Percentiles rank a stretch among this genome's conserved stretches.
phyloP scores from a whole-genome alignment of 2,797 vertebrate genomes.

The Hafferia zeledoni region DNA sequence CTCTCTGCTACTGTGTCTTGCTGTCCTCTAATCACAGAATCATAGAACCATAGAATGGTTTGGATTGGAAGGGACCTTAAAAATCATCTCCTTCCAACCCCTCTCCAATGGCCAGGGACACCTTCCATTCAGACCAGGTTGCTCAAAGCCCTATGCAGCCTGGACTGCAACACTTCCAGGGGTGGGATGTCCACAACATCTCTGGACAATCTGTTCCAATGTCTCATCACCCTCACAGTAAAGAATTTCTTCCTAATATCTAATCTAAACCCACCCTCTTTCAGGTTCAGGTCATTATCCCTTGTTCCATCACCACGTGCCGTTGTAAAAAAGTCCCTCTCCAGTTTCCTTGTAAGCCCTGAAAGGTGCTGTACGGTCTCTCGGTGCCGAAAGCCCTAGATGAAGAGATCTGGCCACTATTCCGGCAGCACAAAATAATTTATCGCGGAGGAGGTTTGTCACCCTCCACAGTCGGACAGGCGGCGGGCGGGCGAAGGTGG shows the following conservation, averaged over 20 bases:
- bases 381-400: neutral
- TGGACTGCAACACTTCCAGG: neutral
- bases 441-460: accelerated
- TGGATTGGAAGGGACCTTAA: neutral
- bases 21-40: neutral
- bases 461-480: neutral
- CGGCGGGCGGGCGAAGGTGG: neutral
- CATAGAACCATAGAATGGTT: neutral
- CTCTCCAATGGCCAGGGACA: neutral
- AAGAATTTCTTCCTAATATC: too few relatives aligned
- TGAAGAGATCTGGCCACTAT: neutral
- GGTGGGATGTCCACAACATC: too few relatives aligned
- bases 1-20: neutral
- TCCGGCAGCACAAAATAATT: accelerated
- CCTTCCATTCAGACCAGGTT: neutral
- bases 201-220: neutral
- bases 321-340: neutral
- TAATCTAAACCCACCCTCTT: neutral
- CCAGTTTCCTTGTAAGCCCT: neutral
- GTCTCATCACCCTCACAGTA: neutral
- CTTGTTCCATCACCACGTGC: neutral
- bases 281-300: neutral
- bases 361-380: neutral
- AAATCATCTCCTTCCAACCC: neutral
- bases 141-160: neutral